Conservation (phyloP, 2,113 vertebrate species). For the Chlamydotis undulata region DNA sequence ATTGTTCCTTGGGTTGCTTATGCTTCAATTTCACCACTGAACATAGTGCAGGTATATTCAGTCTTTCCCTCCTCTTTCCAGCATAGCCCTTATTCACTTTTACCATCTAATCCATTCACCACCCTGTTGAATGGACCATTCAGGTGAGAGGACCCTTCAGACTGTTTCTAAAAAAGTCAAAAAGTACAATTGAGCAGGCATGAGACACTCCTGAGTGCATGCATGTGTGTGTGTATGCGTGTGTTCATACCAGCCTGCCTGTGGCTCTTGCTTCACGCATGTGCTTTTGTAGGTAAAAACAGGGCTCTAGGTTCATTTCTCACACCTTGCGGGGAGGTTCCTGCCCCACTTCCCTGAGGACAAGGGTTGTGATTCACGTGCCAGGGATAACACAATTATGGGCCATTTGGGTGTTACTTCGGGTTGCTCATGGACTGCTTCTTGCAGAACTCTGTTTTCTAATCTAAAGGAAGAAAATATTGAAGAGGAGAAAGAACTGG, state of each 20-base stretch:
- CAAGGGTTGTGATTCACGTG: neutral
- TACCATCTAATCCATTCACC: neutral
- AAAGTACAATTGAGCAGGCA: neutral
- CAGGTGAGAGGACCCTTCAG: neutral
- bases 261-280: neutral
- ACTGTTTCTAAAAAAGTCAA: neutral
- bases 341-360: neutral
- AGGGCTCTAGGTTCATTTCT: fast-evolving
- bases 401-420: neutral
- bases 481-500: neutral
- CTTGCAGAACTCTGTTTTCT: neutral
- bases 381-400: neutral
- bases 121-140: neutral
- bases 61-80: neutral
- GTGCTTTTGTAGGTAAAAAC: neutral
- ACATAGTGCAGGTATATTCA: too few relatives aligned
- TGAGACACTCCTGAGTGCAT: neutral
- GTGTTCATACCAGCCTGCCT: neutral
- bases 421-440: neutral
- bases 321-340: neutral
- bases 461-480: neutral
- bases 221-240: fast-evolving
- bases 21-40: neutral
- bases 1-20: neutral
- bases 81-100: neutral